A percentile compares a stretch with the other conserved stretches of the same genome.
Evolutionary conservation across 1,140 invertebrate genomes (phyloP).

Genomic region (Panagrolaimus sp.): DNA sequence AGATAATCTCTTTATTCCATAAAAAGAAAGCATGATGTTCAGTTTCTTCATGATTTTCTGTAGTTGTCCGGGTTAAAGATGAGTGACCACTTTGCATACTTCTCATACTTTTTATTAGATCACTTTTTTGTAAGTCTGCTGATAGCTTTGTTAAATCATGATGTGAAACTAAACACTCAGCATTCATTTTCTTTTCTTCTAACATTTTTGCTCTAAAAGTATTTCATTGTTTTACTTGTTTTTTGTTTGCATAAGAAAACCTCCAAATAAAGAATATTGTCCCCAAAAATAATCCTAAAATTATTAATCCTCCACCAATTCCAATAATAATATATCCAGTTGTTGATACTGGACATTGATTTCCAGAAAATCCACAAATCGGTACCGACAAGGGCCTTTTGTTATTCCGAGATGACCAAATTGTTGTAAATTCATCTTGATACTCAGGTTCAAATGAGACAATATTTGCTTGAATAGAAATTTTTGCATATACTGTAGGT

Average conservation of each 20-base stretch:
- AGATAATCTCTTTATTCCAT: constrained; percentile 23
- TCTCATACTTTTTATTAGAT: constrained; percentile 36
- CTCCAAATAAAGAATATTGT: constrained; percentile 10
- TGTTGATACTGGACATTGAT: constrained; percentile 25
- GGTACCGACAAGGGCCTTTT: constrained; percentile 28
- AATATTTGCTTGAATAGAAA: constrained; percentile 28
- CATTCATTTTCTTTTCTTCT: neutral
- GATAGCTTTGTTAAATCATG: neutral
- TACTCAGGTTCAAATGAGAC: constrained; percentile 26
- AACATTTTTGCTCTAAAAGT: neutral
- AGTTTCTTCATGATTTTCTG: constrained; percentile 17
- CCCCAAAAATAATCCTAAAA: neutral
- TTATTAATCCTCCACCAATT: constrained; percentile 4
- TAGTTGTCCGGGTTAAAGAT: constrained; percentile 13
- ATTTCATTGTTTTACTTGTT: neutral
- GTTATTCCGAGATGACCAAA: constrained; percentile 29
- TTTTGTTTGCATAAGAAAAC: constrained; percentile 6
- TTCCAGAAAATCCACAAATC: constrained; percentile 34
- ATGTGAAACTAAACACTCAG: neutral
- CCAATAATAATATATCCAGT: constrained; percentile 31
- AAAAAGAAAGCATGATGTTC: constrained; percentile 16
- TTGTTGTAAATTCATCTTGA: constrained; percentile 17
- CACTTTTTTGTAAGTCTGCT: neutral
- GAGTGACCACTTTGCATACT: constrained; percentile 37
- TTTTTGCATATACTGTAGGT: constrained; percentile 16